Base-by-base conservation (phyloP, 2,888 invertebrate species). In the Cephus nigrinus region DNA sequence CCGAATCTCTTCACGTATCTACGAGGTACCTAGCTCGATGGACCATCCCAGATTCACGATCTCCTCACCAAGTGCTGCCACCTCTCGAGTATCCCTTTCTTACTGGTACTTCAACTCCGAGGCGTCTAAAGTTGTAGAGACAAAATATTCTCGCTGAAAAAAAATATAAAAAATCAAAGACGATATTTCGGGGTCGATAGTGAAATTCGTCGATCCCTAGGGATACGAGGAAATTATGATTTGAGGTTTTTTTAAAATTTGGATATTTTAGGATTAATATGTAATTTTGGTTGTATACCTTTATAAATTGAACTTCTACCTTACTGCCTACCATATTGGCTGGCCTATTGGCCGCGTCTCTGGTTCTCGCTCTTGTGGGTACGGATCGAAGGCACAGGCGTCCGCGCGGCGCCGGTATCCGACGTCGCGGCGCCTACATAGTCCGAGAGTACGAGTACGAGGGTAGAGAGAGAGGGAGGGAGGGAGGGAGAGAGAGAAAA, bases 351-450 rank as follows among this genome's bases (percentile, higher is more conserved):
- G 78, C 75, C 77, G 34, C 74, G 69, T 76, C 74, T 79, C 68
- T 76, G 79, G 77, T 77, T 82, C 76, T 81, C 81, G 81, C 79
- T 76, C 79, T 82, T 79, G 81, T 77, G 79, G 76, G 73, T 78
- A 75, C 77, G 81, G 85, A 84, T 85, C 84, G 85, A 85, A 85
- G 84, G 83, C 82, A 82, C 82, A 80, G 85, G 83, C 85, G 84
- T 83, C 85, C 85, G 80, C 81, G 80, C 81, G 84, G 82, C 84
- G 85, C 84, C 84, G 80, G 80, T 81, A 81, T 83, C 83, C 85
- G 85, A 84, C 85, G 81, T 83, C 76, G 74, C 81, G 85, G 84
- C 85, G 85, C 85, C 85, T 80, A 81, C 80, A 80, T 76, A 80
- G 76, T 74, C 75, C 77, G 78, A 78, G 81, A 79, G 55, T 55